Conservation (phyloP, 1,140 invertebrate species). For the Dolichoris vasculosae region DNA sequence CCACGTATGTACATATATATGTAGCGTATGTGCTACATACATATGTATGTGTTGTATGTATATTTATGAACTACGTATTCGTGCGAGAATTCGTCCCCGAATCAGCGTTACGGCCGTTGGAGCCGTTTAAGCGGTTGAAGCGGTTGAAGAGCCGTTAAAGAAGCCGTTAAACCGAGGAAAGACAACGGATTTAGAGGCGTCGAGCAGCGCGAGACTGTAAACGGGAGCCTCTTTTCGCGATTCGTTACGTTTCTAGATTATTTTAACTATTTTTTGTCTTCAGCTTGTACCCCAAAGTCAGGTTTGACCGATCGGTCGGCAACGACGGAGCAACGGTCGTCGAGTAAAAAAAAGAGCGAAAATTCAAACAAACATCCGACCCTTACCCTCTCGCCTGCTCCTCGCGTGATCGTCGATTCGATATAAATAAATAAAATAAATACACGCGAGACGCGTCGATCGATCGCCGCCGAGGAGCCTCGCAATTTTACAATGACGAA, state of each 20-base stretch:
- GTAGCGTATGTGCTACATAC: neutral
- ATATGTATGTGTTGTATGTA: constrained; percentile 20
- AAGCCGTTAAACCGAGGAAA: constrained; percentile 16
- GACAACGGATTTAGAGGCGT: constrained; percentile 10
- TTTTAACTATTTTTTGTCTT: neutral
- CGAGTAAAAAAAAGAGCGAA: neutral
- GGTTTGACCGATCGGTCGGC: neutral
- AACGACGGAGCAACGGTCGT: neutral
- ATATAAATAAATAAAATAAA: constrained; percentile 28
- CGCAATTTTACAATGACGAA: constrained; percentile 21
- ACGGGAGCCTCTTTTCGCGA: neutral
- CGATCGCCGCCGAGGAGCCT: constrained; percentile 37
- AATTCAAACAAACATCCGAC: neutral
- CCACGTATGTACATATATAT: neutral
- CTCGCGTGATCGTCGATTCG: constrained; percentile 32
- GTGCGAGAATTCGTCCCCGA: constrained; percentile 46
- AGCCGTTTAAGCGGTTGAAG: too few relatives aligned
- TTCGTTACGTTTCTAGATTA: neutral
- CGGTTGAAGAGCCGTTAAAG: too few relatives aligned
- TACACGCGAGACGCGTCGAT: constrained; percentile 14
- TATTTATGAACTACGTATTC: constrained; percentile 43
- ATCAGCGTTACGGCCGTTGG: constrained; percentile 47
- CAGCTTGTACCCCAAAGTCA: neutral
- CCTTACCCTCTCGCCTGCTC: constrained; percentile 39
- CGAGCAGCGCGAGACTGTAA: constrained; percentile 40